Percentiles rank a stretch among this genome's conserved stretches.
Conservation (phyloP, 2,797 vertebrate genomes). For the Strix occidentalis region DNA sequence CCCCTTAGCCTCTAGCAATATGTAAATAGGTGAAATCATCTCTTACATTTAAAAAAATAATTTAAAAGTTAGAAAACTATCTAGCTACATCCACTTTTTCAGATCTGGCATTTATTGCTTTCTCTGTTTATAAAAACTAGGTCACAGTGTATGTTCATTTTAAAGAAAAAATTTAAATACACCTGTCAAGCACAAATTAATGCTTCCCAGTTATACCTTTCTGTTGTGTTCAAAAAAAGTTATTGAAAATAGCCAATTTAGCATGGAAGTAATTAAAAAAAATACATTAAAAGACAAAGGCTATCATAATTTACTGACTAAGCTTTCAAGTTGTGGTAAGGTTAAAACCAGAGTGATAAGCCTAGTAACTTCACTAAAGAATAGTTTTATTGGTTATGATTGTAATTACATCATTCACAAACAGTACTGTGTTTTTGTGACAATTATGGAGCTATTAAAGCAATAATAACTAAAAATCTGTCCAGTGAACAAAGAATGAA, state of each 20-base stretch:
- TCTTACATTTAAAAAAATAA: slow-evolving; percentile 46
- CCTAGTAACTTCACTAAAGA: neutral
- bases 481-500: neutral
- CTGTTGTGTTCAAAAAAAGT: neutral
- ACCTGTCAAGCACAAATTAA: slow-evolving; percentile 40
- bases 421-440: neutral
- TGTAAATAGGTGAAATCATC: slow-evolving; percentile 64
- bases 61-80: slow-evolving; percentile 47
- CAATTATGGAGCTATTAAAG: neutral
- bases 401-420: neutral
- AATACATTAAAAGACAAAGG: neutral
- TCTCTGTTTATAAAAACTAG: slow-evolving; percentile 45
- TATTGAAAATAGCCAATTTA: neutral
- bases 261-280: neutral
- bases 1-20: slow-evolving; percentile 36
- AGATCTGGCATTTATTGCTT: slow-evolving; percentile 39
- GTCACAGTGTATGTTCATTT: slow-evolving; percentile 13
- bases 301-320: neutral
- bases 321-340: neutral
- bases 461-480: neutral
- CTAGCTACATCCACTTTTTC: slow-evolving; percentile 27
- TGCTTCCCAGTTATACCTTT: neutral
- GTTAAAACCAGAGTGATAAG: neutral
- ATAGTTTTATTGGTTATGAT: neutral
- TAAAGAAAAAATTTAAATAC: slow-evolving; percentile 18